Evolutionary conservation across 2,797 vertebrate genomes (phyloP), one percentile per base, ranked within the genome.

Genomic region (Percopsis omiscomaycus): DNA sequence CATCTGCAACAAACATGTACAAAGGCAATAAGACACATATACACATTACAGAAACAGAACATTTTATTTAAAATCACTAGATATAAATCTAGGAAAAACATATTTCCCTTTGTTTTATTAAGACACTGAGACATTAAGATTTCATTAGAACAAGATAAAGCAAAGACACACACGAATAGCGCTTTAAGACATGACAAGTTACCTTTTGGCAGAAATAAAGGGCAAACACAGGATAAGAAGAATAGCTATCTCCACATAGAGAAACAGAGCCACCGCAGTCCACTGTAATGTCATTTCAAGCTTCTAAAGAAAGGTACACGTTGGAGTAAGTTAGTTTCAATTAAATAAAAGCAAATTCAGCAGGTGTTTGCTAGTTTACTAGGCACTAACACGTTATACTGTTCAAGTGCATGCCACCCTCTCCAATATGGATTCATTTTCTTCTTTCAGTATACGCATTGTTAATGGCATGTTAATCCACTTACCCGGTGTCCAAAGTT

Each of bases 201-300:
- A 94, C 95, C 94, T 94, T 78, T 85, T 88, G 6, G 96, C 93
- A 57, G 96, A 93, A 71, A 98, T 91, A 71, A 96, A 94, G 1
- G 95, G 95, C 30, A 97, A 29, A 64, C 95, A 97, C 49, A 98
- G 92, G 75, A 96, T 71, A 50, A 96, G 68, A 37, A 98, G 76
- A 0, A 94, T 52, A 16, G 69, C 93, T 1, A 96, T 87, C 84
- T 98, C 96, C 2, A 86, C 84, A 58, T 98, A 98, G 32, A 98
- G 92, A 9, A 96, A 94, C 37, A 72, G 0, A 3, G 94, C 95
- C 59, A 97, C 95, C 0, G 89, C 94, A 1, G 89, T 91, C 96
- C 96, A 97, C 5, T 97, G 96, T 59, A 96, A 84, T 8, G 93
- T 94, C 96, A 98, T 98, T 4, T 82, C 80, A 3, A 29, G 0